Evolutionary conservation across 2,797 vertebrate genomes (phyloP).

Genomic region (Urosaurus nigricauda): DNA sequence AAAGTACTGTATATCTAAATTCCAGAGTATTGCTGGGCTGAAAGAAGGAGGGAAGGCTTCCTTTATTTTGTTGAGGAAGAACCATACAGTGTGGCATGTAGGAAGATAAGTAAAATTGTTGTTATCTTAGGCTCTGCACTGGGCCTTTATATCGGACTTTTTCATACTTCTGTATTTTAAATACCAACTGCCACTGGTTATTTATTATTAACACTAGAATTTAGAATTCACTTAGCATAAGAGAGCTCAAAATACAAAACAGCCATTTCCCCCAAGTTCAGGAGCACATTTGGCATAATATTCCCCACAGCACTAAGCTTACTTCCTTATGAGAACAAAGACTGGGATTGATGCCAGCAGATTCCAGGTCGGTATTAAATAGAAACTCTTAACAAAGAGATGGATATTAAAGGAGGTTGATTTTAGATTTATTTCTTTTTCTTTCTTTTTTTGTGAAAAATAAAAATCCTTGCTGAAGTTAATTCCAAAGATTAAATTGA

Average conservation of each 20-base stretch:
- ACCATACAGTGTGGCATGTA: neutral
- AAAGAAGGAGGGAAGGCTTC: neutral
- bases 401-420: conserved; percentile 45
- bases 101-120: conserved; percentile 22
- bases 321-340: conserved; percentile 41
- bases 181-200: conserved; percentile 27
- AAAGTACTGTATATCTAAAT: conserved; percentile 8
- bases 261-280: conserved; percentile 41
- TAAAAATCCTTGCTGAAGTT: conserved; percentile 49
- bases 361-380: conserved; percentile 17
- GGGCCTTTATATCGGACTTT: neutral
- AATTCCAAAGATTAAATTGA: conserved; percentile 59
- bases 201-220: conserved; percentile 28
- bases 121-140: conserved; percentile 1
- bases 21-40: neutral
- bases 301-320: neutral
- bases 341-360: conserved; percentile 27
- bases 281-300: conserved; percentile 37
- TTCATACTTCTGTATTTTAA: conserved; percentile 10
- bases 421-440: conserved; percentile 31
- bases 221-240: conserved; percentile 7
- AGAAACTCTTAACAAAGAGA: conserved; percentile 42
- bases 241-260: conserved; percentile 20
- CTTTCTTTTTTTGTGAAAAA: neutral
- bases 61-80: neutral